Evolutionary conservation across 53 echinoderm and acorn worm species (phyloP).

Genomic region (Crossaster papposus): DNA sequence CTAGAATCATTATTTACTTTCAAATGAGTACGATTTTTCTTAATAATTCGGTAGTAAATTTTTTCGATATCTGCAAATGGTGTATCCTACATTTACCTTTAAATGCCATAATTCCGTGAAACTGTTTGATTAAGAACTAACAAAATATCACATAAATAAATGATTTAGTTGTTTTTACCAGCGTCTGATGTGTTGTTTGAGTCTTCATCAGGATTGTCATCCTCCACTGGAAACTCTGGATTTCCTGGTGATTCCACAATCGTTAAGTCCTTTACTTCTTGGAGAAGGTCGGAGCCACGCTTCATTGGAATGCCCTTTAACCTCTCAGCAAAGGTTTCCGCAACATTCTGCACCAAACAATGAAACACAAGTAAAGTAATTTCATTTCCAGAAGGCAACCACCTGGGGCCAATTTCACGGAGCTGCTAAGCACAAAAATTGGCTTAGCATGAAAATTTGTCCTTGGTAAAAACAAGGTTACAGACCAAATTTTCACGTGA

Average conservation of each 20-base stretch:
- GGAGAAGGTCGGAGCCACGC: slow-evolving; percentile 52
- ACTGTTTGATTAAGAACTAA: neutral
- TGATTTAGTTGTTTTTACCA: neutral
- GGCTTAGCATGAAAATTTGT: too few relatives aligned
- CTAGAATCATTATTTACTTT: too few relatives aligned
- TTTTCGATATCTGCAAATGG: too few relatives aligned
- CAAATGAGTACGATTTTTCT: too few relatives aligned
- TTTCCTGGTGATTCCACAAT: neutral
- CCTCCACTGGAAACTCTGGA: neutral
- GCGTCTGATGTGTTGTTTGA: neutral
- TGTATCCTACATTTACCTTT: too few relatives aligned
- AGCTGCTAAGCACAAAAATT: too few relatives aligned
- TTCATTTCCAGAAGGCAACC: too few relatives aligned
- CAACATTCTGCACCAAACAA: slow-evolving; percentile 17
- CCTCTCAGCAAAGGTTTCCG: slow-evolving; percentile 33
- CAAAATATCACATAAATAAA: neutral
- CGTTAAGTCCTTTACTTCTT: slow-evolving; percentile 58
- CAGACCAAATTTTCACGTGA: too few relatives aligned
- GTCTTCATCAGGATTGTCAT: neutral
- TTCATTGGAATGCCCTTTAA: slow-evolving; percentile 62
- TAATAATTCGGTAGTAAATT: too few relatives aligned
- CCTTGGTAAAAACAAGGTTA: too few relatives aligned
- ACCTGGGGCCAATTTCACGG: too few relatives aligned
- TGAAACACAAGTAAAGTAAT: neutral
- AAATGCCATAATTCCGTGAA: too few relatives aligned